phyloP scores from a whole-genome alignment of 2,888 invertebrate species.

The Drosophila algonquin region DNA sequence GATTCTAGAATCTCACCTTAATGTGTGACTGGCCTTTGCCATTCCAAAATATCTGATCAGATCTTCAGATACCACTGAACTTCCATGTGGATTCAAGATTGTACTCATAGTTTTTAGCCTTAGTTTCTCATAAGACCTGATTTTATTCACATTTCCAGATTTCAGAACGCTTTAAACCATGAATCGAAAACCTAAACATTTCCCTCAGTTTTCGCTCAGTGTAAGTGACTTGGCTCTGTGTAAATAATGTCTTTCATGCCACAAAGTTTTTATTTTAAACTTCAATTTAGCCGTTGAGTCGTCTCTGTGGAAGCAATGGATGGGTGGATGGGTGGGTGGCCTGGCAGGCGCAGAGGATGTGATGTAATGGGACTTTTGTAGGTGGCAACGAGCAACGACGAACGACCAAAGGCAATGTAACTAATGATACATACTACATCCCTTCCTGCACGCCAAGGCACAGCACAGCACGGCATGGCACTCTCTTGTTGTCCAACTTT shows the following conservation, averaged over 20 bases:
- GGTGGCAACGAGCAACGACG: background rate
- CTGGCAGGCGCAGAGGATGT: background rate
- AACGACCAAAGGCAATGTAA: constrained; percentile 54
- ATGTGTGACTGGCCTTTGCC: background rate
- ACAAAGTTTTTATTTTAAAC: constrained; percentile 79
- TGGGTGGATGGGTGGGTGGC: background rate
- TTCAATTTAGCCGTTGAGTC: constrained; percentile 69
- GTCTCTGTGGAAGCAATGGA: constrained; percentile 25
- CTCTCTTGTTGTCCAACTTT: constrained; percentile 63
- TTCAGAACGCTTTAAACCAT: no score
- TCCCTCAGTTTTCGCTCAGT: background rate
- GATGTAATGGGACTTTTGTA: constrained; percentile 10
- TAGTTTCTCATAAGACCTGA: no score
- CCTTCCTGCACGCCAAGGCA: background rate
- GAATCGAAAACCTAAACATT: background rate
- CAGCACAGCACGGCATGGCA: constrained; percentile 30
- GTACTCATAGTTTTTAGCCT: no score
- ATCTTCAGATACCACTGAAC: no score
- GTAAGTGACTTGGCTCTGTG: constrained; percentile 35
- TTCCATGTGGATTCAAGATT: no score
- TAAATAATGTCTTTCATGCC: constrained; percentile 72
- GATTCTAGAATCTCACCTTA: no score
- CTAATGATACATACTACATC: constrained; percentile 65
- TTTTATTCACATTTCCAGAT: no score
- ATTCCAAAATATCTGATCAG: background rate